Conservation (phyloP, 2,888 invertebrate genomes). For the Eupithecia vulgata region DNA sequence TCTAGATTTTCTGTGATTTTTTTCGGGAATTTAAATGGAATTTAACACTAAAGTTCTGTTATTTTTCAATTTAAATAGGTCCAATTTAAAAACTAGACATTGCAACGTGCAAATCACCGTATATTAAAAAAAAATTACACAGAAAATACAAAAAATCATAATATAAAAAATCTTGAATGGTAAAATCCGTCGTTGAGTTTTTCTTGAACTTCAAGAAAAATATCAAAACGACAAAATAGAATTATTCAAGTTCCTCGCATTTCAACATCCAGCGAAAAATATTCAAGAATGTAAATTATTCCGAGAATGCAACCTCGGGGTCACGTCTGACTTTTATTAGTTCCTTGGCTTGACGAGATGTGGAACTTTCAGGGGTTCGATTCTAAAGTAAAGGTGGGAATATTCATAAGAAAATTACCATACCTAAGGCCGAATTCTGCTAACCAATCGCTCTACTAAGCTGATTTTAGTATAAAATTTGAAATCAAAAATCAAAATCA, state of each 20-base stretch:
- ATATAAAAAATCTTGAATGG: no score
- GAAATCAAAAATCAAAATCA: no score
- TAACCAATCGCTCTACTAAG: not conserved
- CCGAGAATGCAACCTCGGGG: slow-evolving; percentile 38
- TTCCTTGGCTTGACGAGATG: slow-evolving; percentile 49
- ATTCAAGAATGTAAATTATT: slow-evolving; percentile 53
- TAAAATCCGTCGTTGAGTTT: no score
- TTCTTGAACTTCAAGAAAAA: not conserved
- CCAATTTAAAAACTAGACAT: not conserved
- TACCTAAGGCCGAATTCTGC: not conserved
- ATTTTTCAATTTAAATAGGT: not conserved
- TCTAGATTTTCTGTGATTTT: not conserved
- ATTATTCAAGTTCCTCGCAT: slow-evolving; percentile 8
- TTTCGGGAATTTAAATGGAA: not conserved
- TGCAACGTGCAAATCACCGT: no score
- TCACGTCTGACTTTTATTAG: slow-evolving; percentile 66
- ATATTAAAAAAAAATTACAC: not conserved
- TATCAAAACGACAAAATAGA: not conserved
- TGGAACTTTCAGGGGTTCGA: slow-evolving; percentile 39
- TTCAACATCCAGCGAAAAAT: slow-evolving; percentile 39
- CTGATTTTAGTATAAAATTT: no score
- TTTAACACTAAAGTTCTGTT: not conserved
- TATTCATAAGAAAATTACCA: not conserved
- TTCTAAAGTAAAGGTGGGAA: not conserved
- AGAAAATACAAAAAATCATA: no score